Conservation (phyloP, 1,140 invertebrate genomes). For the Drosophila neocordata region DNA sequence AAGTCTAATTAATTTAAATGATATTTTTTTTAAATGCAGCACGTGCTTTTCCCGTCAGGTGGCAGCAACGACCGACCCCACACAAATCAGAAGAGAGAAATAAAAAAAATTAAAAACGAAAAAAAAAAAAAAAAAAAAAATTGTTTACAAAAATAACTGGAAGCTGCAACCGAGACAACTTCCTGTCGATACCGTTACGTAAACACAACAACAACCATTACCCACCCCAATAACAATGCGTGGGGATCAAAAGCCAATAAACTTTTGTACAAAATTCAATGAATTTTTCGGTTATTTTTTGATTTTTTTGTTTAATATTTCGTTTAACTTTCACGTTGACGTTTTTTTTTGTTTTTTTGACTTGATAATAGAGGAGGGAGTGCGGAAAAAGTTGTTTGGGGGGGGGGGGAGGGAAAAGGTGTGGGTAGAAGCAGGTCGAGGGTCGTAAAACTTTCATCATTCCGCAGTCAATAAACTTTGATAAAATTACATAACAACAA, state of each 20-base stretch:
- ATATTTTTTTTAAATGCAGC: conserved; percentile 28
- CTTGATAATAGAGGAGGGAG: neutral
- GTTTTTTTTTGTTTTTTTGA: neutral
- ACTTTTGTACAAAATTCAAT: conserved; percentile 58
- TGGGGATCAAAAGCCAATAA: conserved; percentile 82
- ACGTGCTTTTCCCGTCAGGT: conserved; percentile 36
- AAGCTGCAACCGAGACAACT: conserved; percentile 49
- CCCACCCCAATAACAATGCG: conserved; percentile 79
- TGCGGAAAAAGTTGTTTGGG: neutral
- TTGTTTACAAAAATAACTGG: conserved; percentile 24
- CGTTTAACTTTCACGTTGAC: conserved; percentile 62
- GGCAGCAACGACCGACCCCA: conserved; percentile 53
- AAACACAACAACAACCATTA: conserved; percentile 64
- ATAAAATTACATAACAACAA: conserved; percentile 70
- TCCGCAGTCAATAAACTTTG: conserved; percentile 62
- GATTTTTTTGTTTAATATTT: conserved; percentile 30
- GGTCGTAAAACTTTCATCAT: conserved; percentile 55
- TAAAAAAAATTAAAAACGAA: neutral
- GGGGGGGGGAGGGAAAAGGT: neutral
- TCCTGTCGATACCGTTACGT: conserved; percentile 76
- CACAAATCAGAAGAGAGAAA: conserved; percentile 15
- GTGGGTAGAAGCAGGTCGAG: conserved; percentile 19
- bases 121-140: neutral
- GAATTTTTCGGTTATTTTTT: conserved; percentile 33
- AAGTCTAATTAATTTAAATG: neutral